Base-by-base conservation (phyloP, 2,888 invertebrate species). In the Lithophane socia region DNA sequence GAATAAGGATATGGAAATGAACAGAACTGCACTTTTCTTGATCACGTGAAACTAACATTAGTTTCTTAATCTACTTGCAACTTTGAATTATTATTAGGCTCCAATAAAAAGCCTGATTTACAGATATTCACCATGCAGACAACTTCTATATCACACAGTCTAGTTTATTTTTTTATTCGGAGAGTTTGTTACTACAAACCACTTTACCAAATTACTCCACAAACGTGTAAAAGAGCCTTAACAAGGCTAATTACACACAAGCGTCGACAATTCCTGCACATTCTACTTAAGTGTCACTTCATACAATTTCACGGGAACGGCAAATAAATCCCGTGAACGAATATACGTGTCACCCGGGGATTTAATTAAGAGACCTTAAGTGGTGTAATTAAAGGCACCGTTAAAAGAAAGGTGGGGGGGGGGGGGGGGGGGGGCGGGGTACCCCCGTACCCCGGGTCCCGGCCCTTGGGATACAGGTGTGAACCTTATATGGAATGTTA, bases 301-400 rank as follows among this genome's bases (percentile, higher is more conserved):
- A 75, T 67, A 83, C 72, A 83, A 76, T 80, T 85, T 79, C 65
- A 69, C 75, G 77, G 75, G 87, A 88, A 88, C 71, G 82, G 63
- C 79, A 86, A 89, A 90, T 89, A 89, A 91, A 90, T 86, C 81
- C 79, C 78, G 73, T 75, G 79, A 88, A 82, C 79, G 89, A 86
- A 88, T 88, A 87, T 88, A 89, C 88, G 87, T 90, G 90, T 90
- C 86, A 86, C 85, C 88, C 74, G 69, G 82, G 87, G 91, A 88
- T 91, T 90, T 93, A 92, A 94, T 94, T 93, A 94, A 93, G 92
- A 90, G 87, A 84, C 89, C 83, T 90, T 90, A 91, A 93, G 90
- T 91, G 91, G 87, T 83, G 85, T 92, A 92, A 94, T 93, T 92
- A 92, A 92, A 90, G 89, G 88, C 77, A 82, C 84, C 79, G 87